A percentile compares a stretch with the other conserved stretches of the same genome.
phyloP scores from a whole-genome alignment of 2,113 vertebrate species.

The Acanthisitta chloris region DNA sequence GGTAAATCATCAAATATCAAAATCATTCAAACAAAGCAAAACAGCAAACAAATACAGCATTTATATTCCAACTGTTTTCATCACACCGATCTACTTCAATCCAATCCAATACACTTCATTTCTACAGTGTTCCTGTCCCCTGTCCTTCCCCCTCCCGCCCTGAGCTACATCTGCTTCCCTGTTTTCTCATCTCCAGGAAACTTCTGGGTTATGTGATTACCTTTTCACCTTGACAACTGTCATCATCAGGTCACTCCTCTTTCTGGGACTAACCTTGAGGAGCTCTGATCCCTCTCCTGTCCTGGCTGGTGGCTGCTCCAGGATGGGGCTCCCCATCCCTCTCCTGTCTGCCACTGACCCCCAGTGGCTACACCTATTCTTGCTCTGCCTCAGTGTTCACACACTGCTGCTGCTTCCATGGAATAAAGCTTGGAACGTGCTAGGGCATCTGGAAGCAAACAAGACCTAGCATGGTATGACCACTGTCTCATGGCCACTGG shows the following conservation, averaged over 20 bases:
- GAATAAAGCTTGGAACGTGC: not conserved
- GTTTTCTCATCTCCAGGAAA: not conserved
- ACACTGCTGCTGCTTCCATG: not conserved
- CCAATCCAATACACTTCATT: not conserved
- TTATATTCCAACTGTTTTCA: not conserved
- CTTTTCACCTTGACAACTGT: not conserved
- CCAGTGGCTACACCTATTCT: conserved; percentile 27
- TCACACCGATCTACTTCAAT: not conserved
- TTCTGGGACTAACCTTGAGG: not conserved
- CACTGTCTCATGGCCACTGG: not conserved
- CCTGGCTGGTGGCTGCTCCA: not conserved
- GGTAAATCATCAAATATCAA: not conserved
- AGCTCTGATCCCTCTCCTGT: not conserved
- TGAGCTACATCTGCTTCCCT: not conserved
- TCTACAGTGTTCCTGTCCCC: not conserved
- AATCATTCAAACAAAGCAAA: not conserved
- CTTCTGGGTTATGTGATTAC: not conserved
- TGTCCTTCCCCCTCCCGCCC: not conserved
- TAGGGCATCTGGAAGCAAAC: not conserved
- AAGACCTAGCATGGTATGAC: not conserved
- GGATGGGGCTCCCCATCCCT: not conserved
- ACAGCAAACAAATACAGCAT: not conserved
- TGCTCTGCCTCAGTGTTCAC: not conserved
- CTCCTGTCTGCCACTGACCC: conserved; percentile 46
- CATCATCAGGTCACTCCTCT: not conserved